A percentile compares a stretch with the other conserved stretches of the same genome.
Conservation (phyloP, 1,140 invertebrate genomes). For the Sogatella furcifera region DNA sequence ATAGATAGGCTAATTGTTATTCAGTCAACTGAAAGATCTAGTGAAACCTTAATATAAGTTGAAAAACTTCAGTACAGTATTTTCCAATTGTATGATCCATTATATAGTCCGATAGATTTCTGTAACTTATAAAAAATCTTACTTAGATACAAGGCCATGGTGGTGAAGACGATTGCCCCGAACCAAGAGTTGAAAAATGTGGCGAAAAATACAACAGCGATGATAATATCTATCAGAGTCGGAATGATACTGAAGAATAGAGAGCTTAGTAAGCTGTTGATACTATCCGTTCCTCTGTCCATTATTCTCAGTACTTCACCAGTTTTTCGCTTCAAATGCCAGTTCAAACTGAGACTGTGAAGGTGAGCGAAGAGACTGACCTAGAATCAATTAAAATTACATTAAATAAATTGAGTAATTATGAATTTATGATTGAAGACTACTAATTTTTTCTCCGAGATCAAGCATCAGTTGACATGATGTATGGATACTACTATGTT, state of each 20-base stretch:
- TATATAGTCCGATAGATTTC: too few relatives aligned
- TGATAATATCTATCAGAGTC: constrained; percentile 82
- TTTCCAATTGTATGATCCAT: too few relatives aligned
- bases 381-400: constrained; percentile 33
- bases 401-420: neutral
- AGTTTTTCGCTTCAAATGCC: constrained; percentile 89
- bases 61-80: too few relatives aligned
- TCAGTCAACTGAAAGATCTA: too few relatives aligned
- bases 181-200: constrained; percentile 85
- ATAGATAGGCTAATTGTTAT: too few relatives aligned
- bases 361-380: constrained; percentile 73
- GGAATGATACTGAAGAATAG: constrained; percentile 81
- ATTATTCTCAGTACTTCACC: constrained; percentile 90
- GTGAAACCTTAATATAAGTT: too few relatives aligned
- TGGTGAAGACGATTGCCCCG: constrained; percentile 83
- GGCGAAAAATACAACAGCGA: constrained; percentile 87
- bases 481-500: neutral
- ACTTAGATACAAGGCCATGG: constrained; percentile 89
- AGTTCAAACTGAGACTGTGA: constrained; percentile 72
- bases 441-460: too few relatives aligned
- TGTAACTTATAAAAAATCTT: constrained; percentile 37
- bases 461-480: neutral
- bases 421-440: too few relatives aligned
- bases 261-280: constrained; percentile 85
- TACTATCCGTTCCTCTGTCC: constrained; percentile 90